A percentile compares a stretch with the other conserved stretches of the same genome.
Conservation (phyloP, 2,797 vertebrate genomes). For the Myiotriccus ornatus region DNA sequence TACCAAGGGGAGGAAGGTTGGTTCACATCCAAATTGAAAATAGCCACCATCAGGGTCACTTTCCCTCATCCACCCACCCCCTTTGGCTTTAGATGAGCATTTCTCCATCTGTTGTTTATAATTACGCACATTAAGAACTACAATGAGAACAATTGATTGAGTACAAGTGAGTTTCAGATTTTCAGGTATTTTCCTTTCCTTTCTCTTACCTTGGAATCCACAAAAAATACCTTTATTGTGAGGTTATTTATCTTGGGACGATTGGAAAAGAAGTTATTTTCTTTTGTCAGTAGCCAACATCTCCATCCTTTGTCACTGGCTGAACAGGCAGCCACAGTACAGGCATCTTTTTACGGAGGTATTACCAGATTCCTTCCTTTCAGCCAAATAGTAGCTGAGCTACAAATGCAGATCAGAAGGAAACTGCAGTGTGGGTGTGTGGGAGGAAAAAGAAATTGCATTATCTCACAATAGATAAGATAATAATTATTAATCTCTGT, state of each 20-base stretch:
- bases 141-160: neutral
- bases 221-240: neutral
- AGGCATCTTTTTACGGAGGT: neutral
- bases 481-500: conserved; percentile 26
- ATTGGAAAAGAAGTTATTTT: neutral
- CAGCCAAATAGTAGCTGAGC: conserved; percentile 23
- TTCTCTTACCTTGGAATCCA: neutral
- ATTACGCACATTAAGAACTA: neutral
- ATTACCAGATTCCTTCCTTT: conserved; percentile 41
- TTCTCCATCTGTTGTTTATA: conserved; percentile 20
- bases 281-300: neutral
- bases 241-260: neutral
- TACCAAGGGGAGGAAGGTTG: neutral
- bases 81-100: neutral
- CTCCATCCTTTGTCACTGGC: neutral
- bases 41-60: neutral
- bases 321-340: neutral
- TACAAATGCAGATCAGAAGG: conserved; percentile 34
- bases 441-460: neutral
- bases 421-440: neutral
- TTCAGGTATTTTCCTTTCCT: neutral
- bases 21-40: neutral
- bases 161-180: neutral
- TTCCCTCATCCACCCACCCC: neutral
- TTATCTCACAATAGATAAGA: neutral